Percentiles rank a stretch among this genome's conserved stretches.
Conservation (phyloP, 1,140 invertebrate genomes). For the Drosophila bocki region DNA sequence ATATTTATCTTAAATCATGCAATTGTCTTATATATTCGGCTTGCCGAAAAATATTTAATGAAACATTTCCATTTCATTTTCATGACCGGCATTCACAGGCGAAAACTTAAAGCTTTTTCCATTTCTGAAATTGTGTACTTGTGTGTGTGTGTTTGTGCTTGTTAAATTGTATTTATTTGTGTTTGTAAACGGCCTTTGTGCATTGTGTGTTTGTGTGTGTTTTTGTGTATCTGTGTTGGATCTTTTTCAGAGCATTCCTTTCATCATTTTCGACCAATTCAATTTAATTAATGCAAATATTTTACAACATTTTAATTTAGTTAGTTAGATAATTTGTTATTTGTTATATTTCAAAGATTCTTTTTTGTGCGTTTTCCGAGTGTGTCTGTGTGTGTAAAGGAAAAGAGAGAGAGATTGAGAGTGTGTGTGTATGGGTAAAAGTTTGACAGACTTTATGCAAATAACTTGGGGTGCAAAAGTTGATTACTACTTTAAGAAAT, state of each 20-base stretch:
- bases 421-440: conserved; percentile 21
- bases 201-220: conserved; percentile 23
- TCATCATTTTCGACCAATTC: conserved; percentile 56
- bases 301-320: conserved; percentile 44
- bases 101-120: conserved; percentile 32
- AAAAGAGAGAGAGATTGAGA: conserved; percentile 1
- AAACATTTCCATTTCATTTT: conserved; percentile 29
- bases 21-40: conserved; percentile 23
- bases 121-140: conserved; percentile 38
- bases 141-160: conserved; percentile 32
- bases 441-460: conserved; percentile 51
- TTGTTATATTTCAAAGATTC: conserved; percentile 22
- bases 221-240: conserved; percentile 23
- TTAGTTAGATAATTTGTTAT: conserved; percentile 35
- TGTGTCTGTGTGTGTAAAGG: conserved; percentile 31
- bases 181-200: conserved; percentile 22
- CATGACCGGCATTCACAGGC: conserved; percentile 49
- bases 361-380: conserved; percentile 25
- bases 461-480: conserved; percentile 58
- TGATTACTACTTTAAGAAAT: conserved; percentile 56
- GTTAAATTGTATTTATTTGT: conserved; percentile 27
- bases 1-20: conserved; percentile 8
- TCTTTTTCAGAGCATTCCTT: conserved; percentile 46
- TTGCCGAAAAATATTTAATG: conserved; percentile 16
- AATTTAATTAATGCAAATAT: conserved; percentile 58